Conservation (phyloP, 2,113 vertebrate genomes). For the Psammodynastes pulverulentus region DNA sequence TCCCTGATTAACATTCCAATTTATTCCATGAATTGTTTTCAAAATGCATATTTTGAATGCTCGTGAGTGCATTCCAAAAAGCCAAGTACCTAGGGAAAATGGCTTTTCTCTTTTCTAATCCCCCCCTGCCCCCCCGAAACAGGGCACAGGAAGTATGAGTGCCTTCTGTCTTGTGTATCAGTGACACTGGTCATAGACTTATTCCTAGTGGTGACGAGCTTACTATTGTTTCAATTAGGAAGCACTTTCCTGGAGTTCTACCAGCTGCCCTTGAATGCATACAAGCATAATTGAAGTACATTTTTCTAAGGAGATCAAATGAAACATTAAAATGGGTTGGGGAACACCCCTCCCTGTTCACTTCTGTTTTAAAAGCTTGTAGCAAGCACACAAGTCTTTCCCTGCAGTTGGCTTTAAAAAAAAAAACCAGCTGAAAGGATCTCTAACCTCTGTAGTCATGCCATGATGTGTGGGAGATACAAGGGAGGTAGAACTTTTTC, state of each 20-base stretch:
- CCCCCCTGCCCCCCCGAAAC: not conserved
- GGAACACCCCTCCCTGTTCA: not conserved
- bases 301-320: not conserved
- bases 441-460: slow-evolving; percentile 35
- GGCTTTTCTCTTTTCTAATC: not conserved
- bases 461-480: slow-evolving; percentile 49
- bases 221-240: not conserved
- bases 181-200: not conserved
- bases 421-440: slow-evolving; percentile 23
- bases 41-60: not conserved
- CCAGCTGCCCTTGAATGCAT: slow-evolving; percentile 15
- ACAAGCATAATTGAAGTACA: not conserved
- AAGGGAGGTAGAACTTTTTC: slow-evolving; percentile 43
- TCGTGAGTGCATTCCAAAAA: not conserved
- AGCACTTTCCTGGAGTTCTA: slow-evolving; percentile 24
- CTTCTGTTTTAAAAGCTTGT: slow-evolving; percentile 17
- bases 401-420: not conserved
- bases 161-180: not conserved
- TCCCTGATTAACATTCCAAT: not conserved
- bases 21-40: not conserved
- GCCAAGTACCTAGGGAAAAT: not conserved
- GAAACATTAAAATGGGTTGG: not conserved
- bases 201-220: not conserved
- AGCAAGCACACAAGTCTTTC: not conserved
- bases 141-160: not conserved